Conservation (phyloP, 2,888 invertebrate species). For the Fragum fragum region DNA sequence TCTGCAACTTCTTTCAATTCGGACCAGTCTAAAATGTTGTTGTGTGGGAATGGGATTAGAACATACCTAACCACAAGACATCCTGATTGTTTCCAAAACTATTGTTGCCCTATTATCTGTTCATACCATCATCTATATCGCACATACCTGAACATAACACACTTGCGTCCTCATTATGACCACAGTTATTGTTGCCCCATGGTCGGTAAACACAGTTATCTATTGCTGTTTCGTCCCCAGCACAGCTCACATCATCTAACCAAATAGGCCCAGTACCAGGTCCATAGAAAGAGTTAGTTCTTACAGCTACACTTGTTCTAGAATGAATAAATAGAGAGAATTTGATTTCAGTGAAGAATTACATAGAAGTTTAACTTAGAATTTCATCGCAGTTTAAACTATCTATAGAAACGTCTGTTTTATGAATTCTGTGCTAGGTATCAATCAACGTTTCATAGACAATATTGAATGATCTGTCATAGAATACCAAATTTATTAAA, state of each 20-base stretch:
- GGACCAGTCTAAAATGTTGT: no score
- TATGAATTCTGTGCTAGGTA: no score
- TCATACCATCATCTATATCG: slow-evolving; percentile 52
- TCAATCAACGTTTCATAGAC: no score
- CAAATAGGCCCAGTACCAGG: slow-evolving; percentile 67
- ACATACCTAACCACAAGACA: slow-evolving; percentile 82
- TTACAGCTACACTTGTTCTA: slow-evolving; percentile 55
- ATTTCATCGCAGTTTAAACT: no score
- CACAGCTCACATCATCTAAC: slow-evolving; percentile 72
- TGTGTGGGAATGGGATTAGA: no score
- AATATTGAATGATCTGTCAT: no score
- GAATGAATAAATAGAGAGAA: no score
- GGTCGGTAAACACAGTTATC: slow-evolving; percentile 50
- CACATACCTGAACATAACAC: slow-evolving; percentile 82
- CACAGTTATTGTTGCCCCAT: slow-evolving; percentile 68
- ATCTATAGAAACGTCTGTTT: no score
- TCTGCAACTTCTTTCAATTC: no score
- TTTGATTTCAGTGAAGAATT: no score
- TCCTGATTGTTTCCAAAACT: slow-evolving; percentile 69
- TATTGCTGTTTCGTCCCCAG: slow-evolving; percentile 64
- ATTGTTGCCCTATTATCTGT: slow-evolving; percentile 48
- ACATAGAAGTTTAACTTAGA: no score
- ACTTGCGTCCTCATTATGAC: slow-evolving; percentile 65
- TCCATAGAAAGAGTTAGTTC: slow-evolving; percentile 65
- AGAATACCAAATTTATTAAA: no score